A percentile compares a stretch with the other conserved stretches of the same genome.
These are phyloP conservation scores for Osmerus mordax DNA, from an alignment of 2,113 vertebrate species.

Conservation along the genomic window DNA sequence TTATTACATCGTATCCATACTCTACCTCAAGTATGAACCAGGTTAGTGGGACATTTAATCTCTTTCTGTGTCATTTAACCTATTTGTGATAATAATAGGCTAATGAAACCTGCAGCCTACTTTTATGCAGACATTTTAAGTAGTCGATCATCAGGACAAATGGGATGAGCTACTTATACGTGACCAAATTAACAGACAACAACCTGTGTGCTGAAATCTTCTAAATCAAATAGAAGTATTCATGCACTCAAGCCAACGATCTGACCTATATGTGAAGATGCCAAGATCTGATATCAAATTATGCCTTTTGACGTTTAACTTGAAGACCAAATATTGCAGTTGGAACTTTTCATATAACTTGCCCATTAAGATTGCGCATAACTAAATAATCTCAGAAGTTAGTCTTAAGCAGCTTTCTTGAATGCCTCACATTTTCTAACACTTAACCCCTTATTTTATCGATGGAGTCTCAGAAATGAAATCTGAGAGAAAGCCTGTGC, in stretches of 20 bases:
- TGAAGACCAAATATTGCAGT: slow-evolving; percentile 5
- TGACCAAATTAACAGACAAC: too few species aligned
- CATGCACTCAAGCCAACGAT: background rate
- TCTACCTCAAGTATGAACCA: slow-evolving; percentile 97
- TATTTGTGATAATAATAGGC: background rate
- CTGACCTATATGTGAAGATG: background rate
- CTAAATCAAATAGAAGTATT: too few species aligned
- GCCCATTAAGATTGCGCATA: slow-evolving; percentile 12
- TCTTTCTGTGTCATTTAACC: background rate
- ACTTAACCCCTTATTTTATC: slow-evolving; percentile 26
- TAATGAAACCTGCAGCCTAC: background rate
- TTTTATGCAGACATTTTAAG: too few species aligned
- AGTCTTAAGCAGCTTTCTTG: slow-evolving; percentile 39
- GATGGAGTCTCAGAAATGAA: slow-evolving; percentile 47
- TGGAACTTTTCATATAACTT: slow-evolving; percentile 34
- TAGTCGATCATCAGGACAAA: too few species aligned
- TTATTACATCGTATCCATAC: slow-evolving; percentile 93
- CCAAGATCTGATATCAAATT: background rate
- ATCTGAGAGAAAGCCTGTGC: slow-evolving; percentile 61
- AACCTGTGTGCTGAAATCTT: too few species aligned
- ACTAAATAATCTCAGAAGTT: background rate
- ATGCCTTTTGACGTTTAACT: slow-evolving; percentile 1
- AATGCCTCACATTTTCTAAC: slow-evolving; percentile 29
- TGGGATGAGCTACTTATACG: too few species aligned
- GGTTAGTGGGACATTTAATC: slow-evolving; percentile 72